A percentile compares a stretch with the other conserved stretches of the same genome.
phyloP scores from a whole-genome alignment of 2,888 invertebrate species.

The Ichneumon xanthorius region DNA sequence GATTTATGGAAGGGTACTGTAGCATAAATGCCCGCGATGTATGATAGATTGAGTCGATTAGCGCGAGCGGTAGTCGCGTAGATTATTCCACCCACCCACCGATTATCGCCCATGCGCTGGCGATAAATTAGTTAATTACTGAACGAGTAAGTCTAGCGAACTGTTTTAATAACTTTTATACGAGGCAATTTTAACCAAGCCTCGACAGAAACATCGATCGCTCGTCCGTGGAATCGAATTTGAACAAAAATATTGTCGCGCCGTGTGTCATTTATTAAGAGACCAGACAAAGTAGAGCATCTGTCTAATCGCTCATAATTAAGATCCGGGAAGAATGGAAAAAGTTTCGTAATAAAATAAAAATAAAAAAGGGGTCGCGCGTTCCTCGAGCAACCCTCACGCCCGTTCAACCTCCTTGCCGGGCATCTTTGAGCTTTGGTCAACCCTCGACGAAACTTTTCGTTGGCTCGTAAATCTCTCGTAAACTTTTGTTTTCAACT shows the following conservation, averaged over 20 bases:
- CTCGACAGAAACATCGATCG: slow-evolving; percentile 12
- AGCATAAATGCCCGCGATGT: slow-evolving; percentile 19
- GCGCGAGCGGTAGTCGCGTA: slow-evolving; percentile 39
- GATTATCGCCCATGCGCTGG: slow-evolving; percentile 17
- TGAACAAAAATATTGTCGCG: slow-evolving; percentile 9
- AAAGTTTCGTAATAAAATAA: slow-evolving; percentile 28
- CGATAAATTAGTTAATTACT: slow-evolving; percentile 34
- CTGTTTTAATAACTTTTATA: slow-evolving; percentile 13
- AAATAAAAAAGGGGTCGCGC: slow-evolving; percentile 15
- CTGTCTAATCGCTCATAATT: slow-evolving; percentile 50
- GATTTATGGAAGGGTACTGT: slow-evolving; percentile 10
- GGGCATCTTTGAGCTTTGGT: slow-evolving; percentile 9
- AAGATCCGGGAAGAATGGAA: background rate
- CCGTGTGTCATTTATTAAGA: slow-evolving; percentile 32
- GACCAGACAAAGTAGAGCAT: slow-evolving; percentile 12
- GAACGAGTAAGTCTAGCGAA: slow-evolving; percentile 5
- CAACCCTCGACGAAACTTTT: slow-evolving; percentile 36
- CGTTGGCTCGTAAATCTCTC: slow-evolving; percentile 25
- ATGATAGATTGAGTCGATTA: slow-evolving; percentile 48
- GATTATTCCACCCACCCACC: slow-evolving; percentile 37
- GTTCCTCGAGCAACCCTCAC: slow-evolving; percentile 7
- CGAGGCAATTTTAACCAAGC: background rate
- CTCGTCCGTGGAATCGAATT: slow-evolving; percentile 4
- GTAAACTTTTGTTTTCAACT: background rate
- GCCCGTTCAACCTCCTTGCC: background rate